Evolutionary conservation across 2,113 vertebrate genomes (phyloP).

Genomic region (Xenopus tropicalis): UCB_Xtro_10.0 CM004444.2:171580001-171580500

Average conservation of each 20-base stretch:
- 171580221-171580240: constrained; percentile 49
- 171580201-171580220: not conserved
- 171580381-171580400: not conserved
- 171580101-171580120: not conserved
- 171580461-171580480: not conserved
- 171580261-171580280: constrained; percentile 73
- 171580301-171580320: constrained; percentile 66
- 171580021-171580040: not conserved
- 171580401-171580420: not conserved
- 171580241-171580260: constrained; percentile 82
- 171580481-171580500: not conserved
- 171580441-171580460: not conserved
- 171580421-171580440: not conserved
- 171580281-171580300: constrained; percentile 56
- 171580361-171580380: not conserved
- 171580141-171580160: not conserved
- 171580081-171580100: not conserved
- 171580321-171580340: constrained; percentile 68
- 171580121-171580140: no score
- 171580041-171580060: not conserved
- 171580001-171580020: not conserved
- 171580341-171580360: constrained; percentile 28
- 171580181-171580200: not conserved
- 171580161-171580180: not conserved
- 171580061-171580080: not conserved